Evolutionary conservation across 2,888 invertebrate species (phyloP), one percentile per base, ranked within the genome.

Genomic region (Ophion ventricosus): DNA sequence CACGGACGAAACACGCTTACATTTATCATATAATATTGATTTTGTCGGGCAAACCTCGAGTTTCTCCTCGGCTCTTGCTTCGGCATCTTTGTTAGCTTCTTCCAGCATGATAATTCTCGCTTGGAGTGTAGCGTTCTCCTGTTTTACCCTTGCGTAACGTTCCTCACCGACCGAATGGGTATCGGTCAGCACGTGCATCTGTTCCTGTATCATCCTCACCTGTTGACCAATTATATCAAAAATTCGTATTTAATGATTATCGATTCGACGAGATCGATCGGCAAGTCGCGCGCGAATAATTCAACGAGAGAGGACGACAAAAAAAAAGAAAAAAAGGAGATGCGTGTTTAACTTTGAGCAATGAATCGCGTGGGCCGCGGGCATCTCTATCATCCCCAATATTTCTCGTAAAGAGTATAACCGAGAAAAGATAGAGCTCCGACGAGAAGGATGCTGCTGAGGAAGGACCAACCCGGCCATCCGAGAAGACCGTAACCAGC

Each of bases 161-260:
- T 98, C 98, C 93, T 98, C 98, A 10, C 97, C 97, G 80, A 96
- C 96, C 90, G 96, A 96, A 91, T 98, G 98, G 73, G 97, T 97
- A 93, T 98, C 98, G 70, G 97, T 97, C 90, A 99, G 95, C 82
- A 96, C 96, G 86, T 97, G 97, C 93, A 99, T 97, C 94, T 98
- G 98, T 92, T 98, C 97, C 94, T 99, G 98, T 86, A 99, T 95
- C 91, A 97, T 95, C 94, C 98, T 97, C 92, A 98, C 97, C 98
- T 98, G 94, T 67, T 25, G 66, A 76, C 56, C 17, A n/a, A 29
- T n/a, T n/a, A 63, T 2, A 29, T 0, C 4, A 63, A 26, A 26
- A 64, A 64, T 10, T 10, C 23, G 23, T 11, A 29, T 23, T 49
- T 5, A 49, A 49, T 29, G n/a, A n/a, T n/a, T n/a, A n/a, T n/a